Conservation (phyloP, 2,888 invertebrate species). For the Cryptus viduatorius region DNA sequence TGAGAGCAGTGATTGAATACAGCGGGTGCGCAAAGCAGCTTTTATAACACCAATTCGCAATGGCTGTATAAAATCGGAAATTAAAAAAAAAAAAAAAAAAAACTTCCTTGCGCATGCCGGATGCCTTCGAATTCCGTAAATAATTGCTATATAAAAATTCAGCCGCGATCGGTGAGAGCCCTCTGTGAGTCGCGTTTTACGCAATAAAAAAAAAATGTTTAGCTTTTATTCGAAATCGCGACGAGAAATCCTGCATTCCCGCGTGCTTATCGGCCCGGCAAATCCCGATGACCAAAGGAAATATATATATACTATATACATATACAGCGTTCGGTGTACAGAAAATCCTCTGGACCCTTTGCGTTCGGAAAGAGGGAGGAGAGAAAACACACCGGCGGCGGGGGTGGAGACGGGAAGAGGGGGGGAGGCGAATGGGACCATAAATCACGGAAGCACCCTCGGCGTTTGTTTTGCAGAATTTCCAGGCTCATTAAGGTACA, state of each 20-base stretch:
- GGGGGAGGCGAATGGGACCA: conserved; percentile 40
- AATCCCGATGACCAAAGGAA: conserved; percentile 69
- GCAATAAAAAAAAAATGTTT: conserved; percentile 24
- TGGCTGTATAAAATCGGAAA: neutral
- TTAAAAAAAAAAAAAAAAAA: neutral
- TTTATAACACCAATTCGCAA: too few relatives aligned
- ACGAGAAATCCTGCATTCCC: conserved; percentile 64
- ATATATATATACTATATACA: conserved; percentile 33
- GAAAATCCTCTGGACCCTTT: conserved; percentile 59
- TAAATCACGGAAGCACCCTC: conserved; percentile 69
- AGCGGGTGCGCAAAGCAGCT: neutral
- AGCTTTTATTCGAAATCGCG: conserved; percentile 62
- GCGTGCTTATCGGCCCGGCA: conserved; percentile 65
- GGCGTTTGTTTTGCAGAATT: conserved; percentile 69
- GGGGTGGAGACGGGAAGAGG: conserved; percentile 46
- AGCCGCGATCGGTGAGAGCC: neutral
- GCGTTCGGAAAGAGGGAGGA: conserved; percentile 42
- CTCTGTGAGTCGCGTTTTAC: conserved; percentile 21
- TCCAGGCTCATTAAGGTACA: conserved; percentile 69
- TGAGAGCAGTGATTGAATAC: neutral
- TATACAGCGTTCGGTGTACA: conserved; percentile 27
- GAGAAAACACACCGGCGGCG: conserved; percentile 28
- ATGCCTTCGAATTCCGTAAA: conserved; percentile 43
- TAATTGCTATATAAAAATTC: conserved; percentile 49
- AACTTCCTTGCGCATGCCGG: conserved; percentile 1